phyloP scores from a whole-genome alignment of 2,113 vertebrate species.

The Lophura nycthemera region DNA sequence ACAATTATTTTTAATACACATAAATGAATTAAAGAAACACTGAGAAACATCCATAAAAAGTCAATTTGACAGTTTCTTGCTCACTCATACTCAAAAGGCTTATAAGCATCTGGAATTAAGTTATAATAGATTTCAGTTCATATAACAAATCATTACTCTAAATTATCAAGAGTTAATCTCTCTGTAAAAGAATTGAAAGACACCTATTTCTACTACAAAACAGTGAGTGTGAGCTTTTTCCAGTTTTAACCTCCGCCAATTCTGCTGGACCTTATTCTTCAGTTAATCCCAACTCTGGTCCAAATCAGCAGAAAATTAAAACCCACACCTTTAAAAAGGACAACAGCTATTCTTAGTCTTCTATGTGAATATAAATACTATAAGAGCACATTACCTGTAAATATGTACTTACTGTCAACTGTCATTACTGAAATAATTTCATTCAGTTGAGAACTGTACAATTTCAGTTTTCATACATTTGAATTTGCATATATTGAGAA shows the following conservation, averaged over 20 bases:
- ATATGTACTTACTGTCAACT: background rate
- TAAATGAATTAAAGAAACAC: conserved; percentile 3
- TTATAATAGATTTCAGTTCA: background rate
- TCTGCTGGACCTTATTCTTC: background rate
- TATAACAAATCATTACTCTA: background rate
- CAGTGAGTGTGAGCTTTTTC: accelerated
- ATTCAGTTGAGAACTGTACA: background rate
- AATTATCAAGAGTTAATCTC: background rate
- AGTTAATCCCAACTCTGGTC: background rate
- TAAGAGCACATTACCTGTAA: background rate
- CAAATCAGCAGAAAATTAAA: background rate
- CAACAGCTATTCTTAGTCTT: background rate
- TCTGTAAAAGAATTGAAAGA: background rate
- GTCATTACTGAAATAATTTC: background rate
- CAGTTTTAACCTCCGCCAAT: background rate
- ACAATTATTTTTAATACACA: background rate
- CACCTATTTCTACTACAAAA: background rate
- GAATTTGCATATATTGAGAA: background rate
- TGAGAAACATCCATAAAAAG: background rate
- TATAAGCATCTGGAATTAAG: background rate
- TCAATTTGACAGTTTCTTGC: conserved; percentile 27
- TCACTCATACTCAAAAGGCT: background rate
- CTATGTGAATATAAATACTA: background rate
- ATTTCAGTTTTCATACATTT: background rate
- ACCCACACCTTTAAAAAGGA: accelerated